Evolutionary conservation across 2,797 vertebrate species (phyloP), one percentile per base, ranked within the genome.

Genomic region (Aythya fuligula): DNA sequence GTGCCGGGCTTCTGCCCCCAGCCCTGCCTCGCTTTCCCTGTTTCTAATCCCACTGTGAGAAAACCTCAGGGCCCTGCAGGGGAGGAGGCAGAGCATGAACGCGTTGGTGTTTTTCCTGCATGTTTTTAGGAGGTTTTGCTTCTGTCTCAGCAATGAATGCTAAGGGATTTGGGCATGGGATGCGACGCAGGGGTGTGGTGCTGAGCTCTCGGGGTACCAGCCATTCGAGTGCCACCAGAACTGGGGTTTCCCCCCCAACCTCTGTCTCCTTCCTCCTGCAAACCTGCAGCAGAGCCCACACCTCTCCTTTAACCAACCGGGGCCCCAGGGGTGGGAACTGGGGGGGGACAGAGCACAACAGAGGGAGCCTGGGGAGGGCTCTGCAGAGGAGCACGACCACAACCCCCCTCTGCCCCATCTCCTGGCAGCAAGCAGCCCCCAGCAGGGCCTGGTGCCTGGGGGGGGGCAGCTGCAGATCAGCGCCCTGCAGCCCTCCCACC

Each of bases 391-490:
- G 16, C 5, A 7, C 0, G 1, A 24, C 79, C n/a, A 49, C 57
- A 54, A 6, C 16, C 10, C 18, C 18, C 9, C 17, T 80, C 27
- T 1, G 0, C 34, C n/a, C 38, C 5, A 0, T 67, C 39, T 77
- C 39, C 39, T 82, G 4, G 0, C 97, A 99, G 99, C 99, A 89
- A 97, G 94, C 91, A 95, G 66, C 22, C 47, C 97, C 54, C 98
- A 97, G 78, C 97, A 80, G 64, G 98, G 98, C 8, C 96, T 99
- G 98, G 98, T 98, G 15, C 67, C 98, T 0, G 97, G 97, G 13
- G 99, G 98, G 2, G 98, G 95, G 39, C 97, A 98, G 72, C 98
- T 99, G 71, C 99, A 99, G 95, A 97, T 99, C 95, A 98, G 98
- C 38, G 98, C 98, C 64, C 97, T 99, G 69, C 98, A 98, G 93